These are phyloP conservation scores for Amblyjoppa proteus DNA, from an alignment of 2,888 invertebrate species.

Conservation along the genomic window DNA sequence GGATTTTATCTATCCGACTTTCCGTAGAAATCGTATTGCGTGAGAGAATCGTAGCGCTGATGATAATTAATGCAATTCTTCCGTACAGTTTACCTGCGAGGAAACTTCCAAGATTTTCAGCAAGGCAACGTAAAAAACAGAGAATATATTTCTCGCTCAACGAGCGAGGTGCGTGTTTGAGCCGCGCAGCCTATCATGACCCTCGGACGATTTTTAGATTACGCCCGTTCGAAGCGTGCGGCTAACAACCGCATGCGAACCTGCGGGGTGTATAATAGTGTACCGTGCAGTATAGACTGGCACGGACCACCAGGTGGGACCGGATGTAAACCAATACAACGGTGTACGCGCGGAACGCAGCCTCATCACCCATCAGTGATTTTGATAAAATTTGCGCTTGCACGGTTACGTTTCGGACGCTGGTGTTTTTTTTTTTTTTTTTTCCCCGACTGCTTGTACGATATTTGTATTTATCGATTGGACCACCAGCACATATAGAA, in stretches of 20 bases:
- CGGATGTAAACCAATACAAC: conserved; percentile 48
- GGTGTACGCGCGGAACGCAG: conserved; percentile 9
- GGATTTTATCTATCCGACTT: neutral
- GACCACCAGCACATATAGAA: too few relatives aligned
- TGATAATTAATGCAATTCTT: conserved; percentile 7
- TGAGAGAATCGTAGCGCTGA: neutral
- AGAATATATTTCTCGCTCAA: neutral
- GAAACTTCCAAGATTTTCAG: neutral
- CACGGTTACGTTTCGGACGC: conserved; percentile 4
- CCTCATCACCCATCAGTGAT: conserved; percentile 22
- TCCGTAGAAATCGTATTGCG: neutral
- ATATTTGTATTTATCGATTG: neutral
- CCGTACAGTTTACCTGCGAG: neutral
- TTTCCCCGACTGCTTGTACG: neutral
- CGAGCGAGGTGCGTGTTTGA: conserved; percentile 32
- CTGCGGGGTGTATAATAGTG: conserved; percentile 34
- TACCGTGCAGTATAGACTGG: conserved; percentile 31
- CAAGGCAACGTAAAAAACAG: neutral
- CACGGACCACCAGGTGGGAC: conserved; percentile 24
- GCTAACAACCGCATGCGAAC: conserved; percentile 64
- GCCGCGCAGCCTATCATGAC: conserved; percentile 35
- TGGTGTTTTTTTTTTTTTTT: neutral
- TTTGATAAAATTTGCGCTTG: conserved; percentile 34
- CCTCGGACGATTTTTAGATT: conserved; percentile 69
- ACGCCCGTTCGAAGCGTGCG: conserved; percentile 61